Percentiles rank a stretch among this genome's conserved stretches.
These are phyloP conservation scores for Sinelater perroti DNA, from an alignment of 2,888 invertebrate species.

Conservation along the genomic window DNA sequence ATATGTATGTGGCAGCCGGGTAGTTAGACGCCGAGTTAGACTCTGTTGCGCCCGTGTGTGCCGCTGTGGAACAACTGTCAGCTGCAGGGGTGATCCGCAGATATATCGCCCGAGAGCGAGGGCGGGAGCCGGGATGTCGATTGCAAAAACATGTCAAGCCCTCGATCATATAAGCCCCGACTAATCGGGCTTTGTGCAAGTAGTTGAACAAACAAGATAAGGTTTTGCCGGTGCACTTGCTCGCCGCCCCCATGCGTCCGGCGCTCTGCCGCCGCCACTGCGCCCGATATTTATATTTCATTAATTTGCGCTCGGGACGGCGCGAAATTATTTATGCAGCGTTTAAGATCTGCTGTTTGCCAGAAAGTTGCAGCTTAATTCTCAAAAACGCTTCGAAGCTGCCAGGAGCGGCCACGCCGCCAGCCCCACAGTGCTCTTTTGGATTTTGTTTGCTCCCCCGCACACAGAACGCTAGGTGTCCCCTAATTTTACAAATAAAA, in stretches of 20 bases:
- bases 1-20: slow-evolving; percentile 45
- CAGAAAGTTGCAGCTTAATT: slow-evolving; percentile 52
- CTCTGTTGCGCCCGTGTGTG: slow-evolving; percentile 34
- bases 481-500: too few species aligned
- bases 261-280: slow-evolving; percentile 28
- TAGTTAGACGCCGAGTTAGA: slow-evolving; percentile 35
- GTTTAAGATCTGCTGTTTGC: slow-evolving; percentile 56
- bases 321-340: slow-evolving; percentile 53
- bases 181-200: slow-evolving; percentile 44
- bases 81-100: slow-evolving; percentile 37
- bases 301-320: slow-evolving; percentile 50
- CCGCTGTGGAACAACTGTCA: slow-evolving; percentile 34
- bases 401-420: too few species aligned
- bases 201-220: slow-evolving; percentile 47
- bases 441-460: too few species aligned
- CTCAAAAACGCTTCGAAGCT: too few species aligned
- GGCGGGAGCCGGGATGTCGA: slow-evolving; percentile 36
- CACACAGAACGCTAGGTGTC: too few species aligned
- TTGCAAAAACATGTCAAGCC: slow-evolving; percentile 44
- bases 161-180: slow-evolving; percentile 42
- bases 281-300: slow-evolving; percentile 53
- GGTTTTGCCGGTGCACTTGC: slow-evolving; percentile 35
- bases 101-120: slow-evolving; percentile 33
- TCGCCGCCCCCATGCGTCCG: slow-evolving; percentile 37
- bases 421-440: too few species aligned